phyloP scores from a whole-genome alignment of 2,113 vertebrate species.

The Larimichthys crocea region DNA sequence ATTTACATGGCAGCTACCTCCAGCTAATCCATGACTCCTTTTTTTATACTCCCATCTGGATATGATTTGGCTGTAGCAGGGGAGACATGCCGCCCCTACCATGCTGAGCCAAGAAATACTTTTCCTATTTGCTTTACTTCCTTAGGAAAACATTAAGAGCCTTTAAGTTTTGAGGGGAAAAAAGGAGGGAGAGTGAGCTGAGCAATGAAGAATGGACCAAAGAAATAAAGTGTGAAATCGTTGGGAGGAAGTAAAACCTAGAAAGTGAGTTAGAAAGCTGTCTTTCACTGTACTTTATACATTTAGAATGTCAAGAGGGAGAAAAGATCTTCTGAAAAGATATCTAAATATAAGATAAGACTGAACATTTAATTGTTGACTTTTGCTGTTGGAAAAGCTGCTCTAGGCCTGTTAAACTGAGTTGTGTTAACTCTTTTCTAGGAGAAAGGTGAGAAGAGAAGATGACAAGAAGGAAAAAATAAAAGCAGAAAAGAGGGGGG shows the following conservation, averaged over 20 bases:
- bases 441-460: conserved; percentile 39
- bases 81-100: conserved; percentile 58
- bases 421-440: neutral
- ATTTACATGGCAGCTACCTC: conserved; percentile 66
- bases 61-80: conserved; percentile 64
- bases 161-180: conserved; percentile 44
- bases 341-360: too few relatives aligned
- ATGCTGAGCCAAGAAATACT: conserved; percentile 74
- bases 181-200: conserved; percentile 5
- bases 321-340: neutral
- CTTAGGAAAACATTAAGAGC: conserved; percentile 74
- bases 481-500: neutral
- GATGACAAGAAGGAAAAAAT: conserved; percentile 11
- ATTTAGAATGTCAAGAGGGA: neutral
- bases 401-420: neutral
- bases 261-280: neutral
- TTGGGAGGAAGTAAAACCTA: conserved; percentile 2
- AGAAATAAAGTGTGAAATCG: neutral
- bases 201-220: conserved; percentile 17
- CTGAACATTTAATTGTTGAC: neutral
- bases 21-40: conserved; percentile 62
- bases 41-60: conserved; percentile 71
- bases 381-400: neutral
- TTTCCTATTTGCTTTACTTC: conserved; percentile 75
- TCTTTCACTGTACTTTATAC: neutral